Base-by-base conservation (phyloP, 2,113 vertebrate species). In the Heteronetta atricapilla region DNA sequence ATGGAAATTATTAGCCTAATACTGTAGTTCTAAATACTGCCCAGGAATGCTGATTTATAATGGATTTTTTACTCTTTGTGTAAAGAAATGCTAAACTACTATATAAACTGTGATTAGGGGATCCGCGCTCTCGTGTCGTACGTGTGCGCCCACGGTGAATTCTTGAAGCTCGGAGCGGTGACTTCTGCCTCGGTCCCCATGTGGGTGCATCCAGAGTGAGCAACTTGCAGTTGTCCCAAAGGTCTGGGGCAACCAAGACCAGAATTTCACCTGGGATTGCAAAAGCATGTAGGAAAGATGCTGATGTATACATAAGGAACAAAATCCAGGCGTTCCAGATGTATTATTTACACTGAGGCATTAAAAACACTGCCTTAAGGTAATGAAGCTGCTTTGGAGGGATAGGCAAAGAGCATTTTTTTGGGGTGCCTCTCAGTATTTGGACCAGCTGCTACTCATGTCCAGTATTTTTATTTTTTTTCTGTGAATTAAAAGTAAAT, bases 1-100 rank as follows among this genome's bases (percentile, higher is more conserved):
- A 86, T 97, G 98, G 96, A 96, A 96, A 97, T 95, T 93, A 95
- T 97, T 97, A 97, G 75, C 72, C 60, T 88, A 52, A 86, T 82
- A 66, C 55, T 95, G 92, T 91, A 86, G 79, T 86, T 87, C 86
- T 92, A 94, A 97, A 94, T 78, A 95, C 80, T 93, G 69, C 69
- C 68, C 80, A 79, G 86, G 93, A 92, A 96, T 80, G 90, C 74
- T 79, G 89, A 93, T 90, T 88, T 80, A 86, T 70, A 86, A 84
- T 53, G 48, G 78, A 56, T 90, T 91, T 96, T 96, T 91, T 84
- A 69, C 44, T 70, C 34, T 63, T 36, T 38, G 66, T 90, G 70
- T 76, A 83, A 87, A 97, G 73, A 91, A 89, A 89, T 70, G 72
- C 44, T 60, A 25, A 97, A 89, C 69, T 74, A 42, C 29, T 62